phyloP scores from a whole-genome alignment of 2,888 invertebrate genomes.

The Sarcophaga carnaria region DNA sequence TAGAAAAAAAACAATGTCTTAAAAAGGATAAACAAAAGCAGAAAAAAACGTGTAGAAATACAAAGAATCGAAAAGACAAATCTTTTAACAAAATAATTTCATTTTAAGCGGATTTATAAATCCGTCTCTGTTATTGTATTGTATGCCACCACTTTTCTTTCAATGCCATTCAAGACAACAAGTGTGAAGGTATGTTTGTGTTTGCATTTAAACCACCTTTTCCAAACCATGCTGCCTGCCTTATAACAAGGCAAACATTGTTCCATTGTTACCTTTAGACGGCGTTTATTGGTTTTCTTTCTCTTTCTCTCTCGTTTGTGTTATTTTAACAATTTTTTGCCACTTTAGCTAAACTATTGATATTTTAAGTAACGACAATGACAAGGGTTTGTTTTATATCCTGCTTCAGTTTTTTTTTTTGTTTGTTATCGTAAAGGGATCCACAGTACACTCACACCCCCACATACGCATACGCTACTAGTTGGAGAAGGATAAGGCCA shows the following conservation, averaged over 20 bases:
- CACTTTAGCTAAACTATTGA: constrained; percentile 67
- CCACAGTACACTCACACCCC: background rate
- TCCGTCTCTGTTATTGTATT: constrained; percentile 48
- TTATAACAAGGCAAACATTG: background rate
- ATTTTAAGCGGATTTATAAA: constrained; percentile 78
- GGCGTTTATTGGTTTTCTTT: constrained; percentile 36
- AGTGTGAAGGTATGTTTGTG: constrained; percentile 25
- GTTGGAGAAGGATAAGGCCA: constrained; percentile 1
- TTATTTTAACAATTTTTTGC: constrained; percentile 57
- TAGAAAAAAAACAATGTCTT: background rate
- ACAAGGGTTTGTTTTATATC: constrained; percentile 56
- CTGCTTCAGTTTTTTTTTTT: background rate
- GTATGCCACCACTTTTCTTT: constrained; percentile 44
- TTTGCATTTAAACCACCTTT: background rate
- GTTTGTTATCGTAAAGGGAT: constrained; percentile 23
- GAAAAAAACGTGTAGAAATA: background rate
- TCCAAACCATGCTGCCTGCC: background rate
- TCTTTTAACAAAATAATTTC: constrained; percentile 77
- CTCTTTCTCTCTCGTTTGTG: background rate
- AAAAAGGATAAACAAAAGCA: constrained; percentile 13
- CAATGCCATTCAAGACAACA: background rate
- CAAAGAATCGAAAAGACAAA: constrained; percentile 64
- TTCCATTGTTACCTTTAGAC: constrained; percentile 17
- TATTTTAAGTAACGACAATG: constrained; percentile 63
- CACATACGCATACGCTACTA: background rate